phyloP scores from a whole-genome alignment of 2,888 invertebrate species.

The Ditula angustiorana region DNA sequence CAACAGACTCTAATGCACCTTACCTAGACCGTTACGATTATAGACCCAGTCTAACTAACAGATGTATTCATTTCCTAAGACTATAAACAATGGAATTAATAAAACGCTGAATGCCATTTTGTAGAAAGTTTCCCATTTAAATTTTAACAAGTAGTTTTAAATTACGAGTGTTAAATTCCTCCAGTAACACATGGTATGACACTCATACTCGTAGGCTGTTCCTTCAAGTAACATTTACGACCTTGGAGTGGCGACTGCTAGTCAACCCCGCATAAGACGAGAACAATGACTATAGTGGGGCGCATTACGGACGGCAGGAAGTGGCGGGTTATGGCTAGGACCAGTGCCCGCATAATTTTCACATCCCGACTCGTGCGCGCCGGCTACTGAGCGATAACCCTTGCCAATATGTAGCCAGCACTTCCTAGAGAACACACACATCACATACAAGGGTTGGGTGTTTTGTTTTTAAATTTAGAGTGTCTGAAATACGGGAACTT shows the following conservation, averaged over 20 bases:
- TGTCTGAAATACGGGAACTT: no score
- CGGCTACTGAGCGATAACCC: conserved; percentile 31
- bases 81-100: no score
- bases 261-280: not conserved
- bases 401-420: not conserved
- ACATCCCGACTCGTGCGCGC: conserved; percentile 50
- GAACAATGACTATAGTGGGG: conserved; percentile 11
- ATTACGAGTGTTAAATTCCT: no score
- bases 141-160: no score
- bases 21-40: no score
- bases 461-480: not conserved
- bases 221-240: not conserved
- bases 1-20: no score
- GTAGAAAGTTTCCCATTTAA: no score
- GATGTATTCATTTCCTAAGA: no score
- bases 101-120: no score
- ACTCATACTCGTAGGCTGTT: not conserved
- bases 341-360: conserved; percentile 69
- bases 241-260: not conserved
- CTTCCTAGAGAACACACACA: not conserved
- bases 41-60: no score
- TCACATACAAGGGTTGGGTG: not conserved
- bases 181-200: no score
- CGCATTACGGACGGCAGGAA: conserved; percentile 29
- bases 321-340: conserved; percentile 54